Conservation (phyloP, 2,113 vertebrate species). For the Poecilia latipinna region DNA sequence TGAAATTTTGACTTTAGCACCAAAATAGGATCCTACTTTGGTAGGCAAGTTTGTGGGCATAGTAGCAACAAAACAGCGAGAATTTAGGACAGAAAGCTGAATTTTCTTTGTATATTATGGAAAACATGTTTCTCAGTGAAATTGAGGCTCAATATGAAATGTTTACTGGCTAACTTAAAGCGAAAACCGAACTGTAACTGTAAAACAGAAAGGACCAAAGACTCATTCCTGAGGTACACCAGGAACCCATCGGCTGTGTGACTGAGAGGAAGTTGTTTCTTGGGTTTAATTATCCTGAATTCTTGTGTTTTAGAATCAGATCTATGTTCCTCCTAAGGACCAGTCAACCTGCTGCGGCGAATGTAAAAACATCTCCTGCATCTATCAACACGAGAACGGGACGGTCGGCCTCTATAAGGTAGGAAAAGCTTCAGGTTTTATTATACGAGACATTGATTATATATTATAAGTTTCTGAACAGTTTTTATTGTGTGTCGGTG, state of each 20-base stretch:
- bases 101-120: neutral
- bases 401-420: slow-evolving; percentile 87
- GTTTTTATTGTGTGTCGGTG: neutral
- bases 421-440: neutral
- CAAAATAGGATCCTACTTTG: too few species aligned
- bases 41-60: neutral
- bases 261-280: neutral
- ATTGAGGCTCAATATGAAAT: neutral
- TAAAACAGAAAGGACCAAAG: neutral
- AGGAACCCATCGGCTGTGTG: neutral
- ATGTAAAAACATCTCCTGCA: slow-evolving; percentile 93
- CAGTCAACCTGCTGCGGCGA: slow-evolving; percentile 89
- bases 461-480: neutral
- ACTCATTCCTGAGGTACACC: neutral
- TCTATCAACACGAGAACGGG: slow-evolving; percentile 87
- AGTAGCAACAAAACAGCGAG: too few species aligned
- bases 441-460: too few species aligned
- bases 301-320: slow-evolving; percentile 86
- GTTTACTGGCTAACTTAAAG: neutral
- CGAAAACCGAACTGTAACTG: neutral
- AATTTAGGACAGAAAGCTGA: too few species aligned
- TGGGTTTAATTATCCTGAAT: neutral
- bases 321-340: slow-evolving; percentile 90
- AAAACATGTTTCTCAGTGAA: neutral
- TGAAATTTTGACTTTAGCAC: too few species aligned